These are phyloP conservation scores for Glossosoma conforme DNA, from an alignment of 1,140 invertebrate species.

Conservation along the genomic window DNA sequence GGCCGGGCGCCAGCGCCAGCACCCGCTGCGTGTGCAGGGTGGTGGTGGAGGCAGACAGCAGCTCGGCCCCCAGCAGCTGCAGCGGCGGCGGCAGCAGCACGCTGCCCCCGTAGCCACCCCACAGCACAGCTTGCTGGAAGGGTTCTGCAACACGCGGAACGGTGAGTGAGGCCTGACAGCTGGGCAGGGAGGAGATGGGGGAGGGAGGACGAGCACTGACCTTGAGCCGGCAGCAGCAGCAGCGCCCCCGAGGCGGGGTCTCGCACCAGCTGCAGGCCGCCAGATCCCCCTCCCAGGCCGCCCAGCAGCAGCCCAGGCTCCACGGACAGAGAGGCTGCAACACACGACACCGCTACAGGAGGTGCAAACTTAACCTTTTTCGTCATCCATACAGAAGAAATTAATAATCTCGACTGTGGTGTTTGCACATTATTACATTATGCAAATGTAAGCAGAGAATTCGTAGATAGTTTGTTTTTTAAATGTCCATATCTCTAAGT, in stretches of 20 bases:
- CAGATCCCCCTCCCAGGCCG: conserved; percentile 55
- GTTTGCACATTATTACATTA: no score
- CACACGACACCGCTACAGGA: no score
- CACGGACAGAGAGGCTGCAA: conserved; percentile 1
- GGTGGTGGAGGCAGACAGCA: conserved; percentile 40
- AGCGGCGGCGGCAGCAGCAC: conserved; percentile 58
- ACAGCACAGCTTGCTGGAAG: conserved; percentile 69
- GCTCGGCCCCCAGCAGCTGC: conserved; percentile 56
- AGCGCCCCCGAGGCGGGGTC: conserved; percentile 77
- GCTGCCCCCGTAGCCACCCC: conserved; percentile 61
- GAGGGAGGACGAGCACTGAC: not conserved
- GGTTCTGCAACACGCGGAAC: conserved; percentile 52
- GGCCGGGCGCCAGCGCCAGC: conserved; percentile 52
- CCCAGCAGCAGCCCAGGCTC: conserved; percentile 35
- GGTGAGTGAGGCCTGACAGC: not conserved
- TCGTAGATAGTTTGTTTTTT: no score
- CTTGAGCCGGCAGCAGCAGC: conserved; percentile 62
- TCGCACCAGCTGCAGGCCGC: conserved; percentile 73
- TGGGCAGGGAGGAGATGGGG: not conserved
- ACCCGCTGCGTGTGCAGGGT: conserved; percentile 54
- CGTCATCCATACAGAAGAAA: no score
- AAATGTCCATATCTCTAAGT: no score
- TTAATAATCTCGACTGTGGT: no score
- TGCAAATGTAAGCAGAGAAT: no score
- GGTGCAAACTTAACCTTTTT: no score